Evolutionary conservation across 2,888 invertebrate genomes (phyloP), one percentile per base, ranked within the genome.

Genomic region (Cheilosia grossa): DNA sequence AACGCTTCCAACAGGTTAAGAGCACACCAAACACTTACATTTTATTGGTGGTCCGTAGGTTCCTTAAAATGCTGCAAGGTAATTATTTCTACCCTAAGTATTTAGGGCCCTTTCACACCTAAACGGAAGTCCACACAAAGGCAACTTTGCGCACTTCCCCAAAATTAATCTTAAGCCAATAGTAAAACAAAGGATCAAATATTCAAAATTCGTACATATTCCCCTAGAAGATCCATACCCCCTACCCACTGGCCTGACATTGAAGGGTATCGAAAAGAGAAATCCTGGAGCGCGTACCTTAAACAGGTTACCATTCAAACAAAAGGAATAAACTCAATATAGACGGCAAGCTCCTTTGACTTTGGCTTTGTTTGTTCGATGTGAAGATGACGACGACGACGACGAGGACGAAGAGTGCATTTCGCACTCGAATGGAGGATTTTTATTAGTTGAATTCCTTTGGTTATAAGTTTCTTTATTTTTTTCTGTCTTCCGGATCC

Each of bases 391-490:
- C 17, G 70, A 30, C 42, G 44, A 63, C 10, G 51, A 21, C 4
- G 21, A 19, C 27, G 47, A n/a, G 51, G 59, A 54, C n/a, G 67
- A 67, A 49, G 73, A 85, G 75, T 85, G 85, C 85, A 85, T 91
- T 91, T 91, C 90, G 90, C 91, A 91, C 91, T 91, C 90, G 91
- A 91, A 89, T 91, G 91, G 88, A 89, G 90, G 90, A 91, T 91
- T 91, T 91, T 91, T 91, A 91, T 91, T 91, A 91, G 91, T 90
- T 90, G 90, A 91, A 91, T 91, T 91, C 91, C 90, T 90, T 90
- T 89, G 89, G 90, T 89, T 80, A 19, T 21, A 64, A 51, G 58
- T 51, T 53, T 66, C 40, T 33, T 40, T 70, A 33, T 9, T 56
- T 13, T 17, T 56, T 42, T 21, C n/a, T 19, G 10, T 30, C n/a